A percentile compares a stretch with the other conserved stretches of the same genome.
Evolutionary conservation across 2,797 vertebrate species (phyloP).

Genomic region (Pseudocheirus occidentalis): DNA sequence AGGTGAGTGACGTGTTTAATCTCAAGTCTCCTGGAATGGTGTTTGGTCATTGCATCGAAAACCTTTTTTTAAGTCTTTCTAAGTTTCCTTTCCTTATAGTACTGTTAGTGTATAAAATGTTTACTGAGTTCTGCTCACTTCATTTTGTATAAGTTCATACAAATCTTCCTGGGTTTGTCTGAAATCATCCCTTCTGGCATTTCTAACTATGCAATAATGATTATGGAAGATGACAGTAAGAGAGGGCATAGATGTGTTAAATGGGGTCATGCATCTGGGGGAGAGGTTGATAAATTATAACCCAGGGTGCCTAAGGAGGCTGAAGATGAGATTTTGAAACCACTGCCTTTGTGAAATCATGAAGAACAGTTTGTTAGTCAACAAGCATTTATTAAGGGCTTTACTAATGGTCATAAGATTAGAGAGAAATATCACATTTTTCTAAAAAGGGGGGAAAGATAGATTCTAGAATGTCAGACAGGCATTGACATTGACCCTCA

Average conservation of each 20-base stretch:
- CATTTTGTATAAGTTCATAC: neutral
- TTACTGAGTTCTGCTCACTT: neutral
- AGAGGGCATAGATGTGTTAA: neutral
- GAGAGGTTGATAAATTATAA: neutral
- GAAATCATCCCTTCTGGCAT: neutral
- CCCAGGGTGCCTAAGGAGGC: neutral
- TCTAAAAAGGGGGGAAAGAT: too few species aligned
- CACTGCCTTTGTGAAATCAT: neutral
- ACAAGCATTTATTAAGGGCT: neutral
- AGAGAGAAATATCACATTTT: too few species aligned
- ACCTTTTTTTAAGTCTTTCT: neutral
- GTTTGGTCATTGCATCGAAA: neutral
- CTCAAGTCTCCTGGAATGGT: neutral
- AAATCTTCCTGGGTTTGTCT: neutral
- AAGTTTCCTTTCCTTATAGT: neutral
- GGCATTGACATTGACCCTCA: neutral
- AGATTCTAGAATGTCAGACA: neutral
- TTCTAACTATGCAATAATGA: neutral
- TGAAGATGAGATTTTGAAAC: neutral
- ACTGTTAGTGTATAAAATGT: neutral
- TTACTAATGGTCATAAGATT: neutral
- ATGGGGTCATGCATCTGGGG: neutral
- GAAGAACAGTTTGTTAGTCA: neutral
- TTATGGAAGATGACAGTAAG: neutral
- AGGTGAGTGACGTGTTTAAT: neutral